A percentile compares a stretch with the other conserved stretches of the same genome.
These are phyloP conservation scores for Manis crassicaudata DNA, from an alignment of 2,797 vertebrate species.

Conservation along the genomic window DNA sequence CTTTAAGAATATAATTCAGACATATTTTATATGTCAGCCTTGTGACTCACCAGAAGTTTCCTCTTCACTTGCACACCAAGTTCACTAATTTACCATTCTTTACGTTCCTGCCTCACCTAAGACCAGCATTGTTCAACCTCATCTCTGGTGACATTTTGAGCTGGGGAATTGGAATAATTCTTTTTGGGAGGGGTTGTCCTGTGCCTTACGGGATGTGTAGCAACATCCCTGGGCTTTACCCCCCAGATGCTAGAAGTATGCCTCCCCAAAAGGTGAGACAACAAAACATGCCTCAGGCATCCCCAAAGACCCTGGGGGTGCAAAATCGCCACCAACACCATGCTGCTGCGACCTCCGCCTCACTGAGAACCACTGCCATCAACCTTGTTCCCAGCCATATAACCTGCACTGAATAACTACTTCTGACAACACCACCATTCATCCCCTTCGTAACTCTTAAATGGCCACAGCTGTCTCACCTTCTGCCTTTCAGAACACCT, in stretches of 20 bases:
- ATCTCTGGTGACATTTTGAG: background rate
- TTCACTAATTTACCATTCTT: background rate
- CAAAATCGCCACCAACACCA: background rate
- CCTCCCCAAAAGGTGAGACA: background rate
- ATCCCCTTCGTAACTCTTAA: background rate
- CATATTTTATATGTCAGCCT: background rate
- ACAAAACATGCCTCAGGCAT: background rate
- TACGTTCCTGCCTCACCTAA: background rate
- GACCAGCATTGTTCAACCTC: background rate
- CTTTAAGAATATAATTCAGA: slow-evolving; percentile 35
- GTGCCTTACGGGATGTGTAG: background rate
- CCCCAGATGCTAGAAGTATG: background rate
- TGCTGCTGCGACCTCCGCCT: background rate
- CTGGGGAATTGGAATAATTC: background rate
- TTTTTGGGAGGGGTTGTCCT: background rate
- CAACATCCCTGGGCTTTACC: background rate
- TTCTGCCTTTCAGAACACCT: background rate
- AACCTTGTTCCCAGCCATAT: background rate
- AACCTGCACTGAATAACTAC: background rate
- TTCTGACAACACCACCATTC: background rate
- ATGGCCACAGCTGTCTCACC: background rate
- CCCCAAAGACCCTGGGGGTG: background rate
- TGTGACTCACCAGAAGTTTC: background rate
- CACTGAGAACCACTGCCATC: background rate
- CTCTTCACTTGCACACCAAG: background rate